Base-by-base conservation (phyloP, 2,888 invertebrate genomes). In the Lepetodrilus schrolli region DNA sequence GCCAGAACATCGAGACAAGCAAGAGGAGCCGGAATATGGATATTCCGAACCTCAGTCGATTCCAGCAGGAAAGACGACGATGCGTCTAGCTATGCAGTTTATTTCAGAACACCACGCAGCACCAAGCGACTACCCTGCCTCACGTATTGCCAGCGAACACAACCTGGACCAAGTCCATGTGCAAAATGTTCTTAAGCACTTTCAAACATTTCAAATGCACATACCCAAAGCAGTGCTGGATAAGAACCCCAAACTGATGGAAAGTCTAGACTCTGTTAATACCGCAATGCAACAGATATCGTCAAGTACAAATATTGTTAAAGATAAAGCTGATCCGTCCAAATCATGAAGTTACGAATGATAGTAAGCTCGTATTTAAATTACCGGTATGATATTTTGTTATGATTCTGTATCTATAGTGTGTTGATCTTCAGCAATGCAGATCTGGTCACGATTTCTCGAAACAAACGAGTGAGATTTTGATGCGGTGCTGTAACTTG, bases 141-240 rank as follows among this genome's bases (percentile, higher is more conserved):
- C 92, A 8, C 92, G 91, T 86, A 94, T 96, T 86, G 94, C 96
- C 0, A 87, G 92, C 58, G 92, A 95, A 76, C 94, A 95, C 86
- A 93, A 94, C 85, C 82, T 96, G 68, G 93, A 94, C 73, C 91
- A 92, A 91, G 92, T 90, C 93, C 94, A 77, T 91, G 93, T 93
- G 90, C 88, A 90, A 86, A 90, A 92, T 83, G 92, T 94, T 78
- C 87, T 95, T 2, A 92, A 93, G 85, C 93, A 95, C 89, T 95
- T 93, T 84, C 93, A 92, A 88, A 93, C 94, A 8, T 94, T 93
- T 89, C 93, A 94, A 87, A 88, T 95, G 3, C 93, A 93, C 86
- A 88, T 94, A 78, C 94, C 95, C 8, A 69, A 66, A 34, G 68
- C 49, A 26, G 34, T 77, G 68, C 50, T 51, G 34, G 48, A 77